A percentile compares a stretch with the other conserved stretches of the same genome.
These are phyloP conservation scores for Xanthorhoe spadicearia DNA, from an alignment of 2,888 invertebrate species.

Conservation along the genomic window DNA sequence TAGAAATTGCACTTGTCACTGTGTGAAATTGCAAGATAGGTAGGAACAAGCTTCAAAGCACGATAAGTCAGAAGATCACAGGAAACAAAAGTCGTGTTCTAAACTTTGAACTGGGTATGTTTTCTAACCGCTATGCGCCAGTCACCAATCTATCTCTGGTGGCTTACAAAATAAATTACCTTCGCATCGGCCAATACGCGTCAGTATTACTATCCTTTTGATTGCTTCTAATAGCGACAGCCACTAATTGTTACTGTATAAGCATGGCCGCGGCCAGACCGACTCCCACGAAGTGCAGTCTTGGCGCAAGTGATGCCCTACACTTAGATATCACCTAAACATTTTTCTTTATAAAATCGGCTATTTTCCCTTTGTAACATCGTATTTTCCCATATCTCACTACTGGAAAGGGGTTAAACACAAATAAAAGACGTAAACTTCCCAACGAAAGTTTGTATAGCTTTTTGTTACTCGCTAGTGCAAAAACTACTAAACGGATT, in stretches of 20 bases:
- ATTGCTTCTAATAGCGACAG: slow-evolving; percentile 53
- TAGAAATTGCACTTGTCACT: background rate
- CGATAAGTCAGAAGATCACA: background rate
- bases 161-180: background rate
- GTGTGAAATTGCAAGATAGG: background rate
- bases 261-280: slow-evolving; percentile 41
- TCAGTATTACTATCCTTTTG: slow-evolving; percentile 39
- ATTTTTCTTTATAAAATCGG: too few species aligned
- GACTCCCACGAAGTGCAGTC: slow-evolving; percentile 57
- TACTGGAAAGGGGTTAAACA: too few species aligned
- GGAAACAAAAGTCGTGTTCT: background rate
- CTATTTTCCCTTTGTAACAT: too few species aligned
- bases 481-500: too few species aligned
- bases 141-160: background rate
- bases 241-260: slow-evolving; percentile 55
- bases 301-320: slow-evolving; percentile 45
- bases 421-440: too few species aligned
- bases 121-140: too few species aligned
- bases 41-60: background rate
- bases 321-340: too few species aligned
- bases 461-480: too few species aligned
- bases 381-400: too few species aligned
- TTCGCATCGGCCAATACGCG: slow-evolving; percentile 36
- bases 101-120: background rate
- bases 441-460: too few species aligned